Conservation (phyloP, 2,888 invertebrate species). For the Chloroclysta siterata region DNA sequence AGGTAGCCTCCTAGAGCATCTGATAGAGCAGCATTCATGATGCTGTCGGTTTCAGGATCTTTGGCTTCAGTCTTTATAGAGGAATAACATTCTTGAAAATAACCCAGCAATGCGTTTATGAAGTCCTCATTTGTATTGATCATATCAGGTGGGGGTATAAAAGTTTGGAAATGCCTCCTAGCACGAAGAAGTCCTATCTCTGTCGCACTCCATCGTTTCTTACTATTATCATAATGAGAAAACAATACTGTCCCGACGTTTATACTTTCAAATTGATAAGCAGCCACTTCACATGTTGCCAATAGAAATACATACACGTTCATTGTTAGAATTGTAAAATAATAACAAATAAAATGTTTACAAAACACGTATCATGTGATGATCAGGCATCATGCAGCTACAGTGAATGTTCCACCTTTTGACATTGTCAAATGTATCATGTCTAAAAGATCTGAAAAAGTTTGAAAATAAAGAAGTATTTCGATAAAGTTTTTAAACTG, state of each 20-base stretch:
- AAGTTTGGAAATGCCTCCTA: slow-evolving; percentile 60
- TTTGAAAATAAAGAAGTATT: neutral
- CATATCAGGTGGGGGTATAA: slow-evolving; percentile 59
- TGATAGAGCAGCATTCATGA: slow-evolving; percentile 71
- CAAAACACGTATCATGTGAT: slow-evolving; percentile 42
- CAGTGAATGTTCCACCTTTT: slow-evolving; percentile 19
- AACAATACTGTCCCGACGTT: slow-evolving; percentile 75
- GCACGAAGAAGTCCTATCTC: slow-evolving; percentile 61
- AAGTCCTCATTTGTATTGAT: slow-evolving; percentile 56
- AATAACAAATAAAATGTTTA: slow-evolving; percentile 63
- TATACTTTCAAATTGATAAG: slow-evolving; percentile 32
- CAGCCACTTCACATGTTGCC: slow-evolving; percentile 35
- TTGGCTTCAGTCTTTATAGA: slow-evolving; percentile 55
- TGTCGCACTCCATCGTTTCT: slow-evolving; percentile 54
- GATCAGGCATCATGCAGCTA: slow-evolving; percentile 4
- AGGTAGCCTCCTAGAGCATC: slow-evolving; percentile 86
- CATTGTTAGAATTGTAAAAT: slow-evolving; percentile 47
- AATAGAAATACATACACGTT: slow-evolving; percentile 47
- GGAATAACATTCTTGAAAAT: slow-evolving; percentile 57
- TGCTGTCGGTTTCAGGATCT: slow-evolving; percentile 47
- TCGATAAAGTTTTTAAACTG: neutral
- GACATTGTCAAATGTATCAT: slow-evolving; percentile 2
- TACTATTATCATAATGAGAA: slow-evolving; percentile 50
- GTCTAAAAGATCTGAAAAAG: neutral
- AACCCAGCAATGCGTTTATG: slow-evolving; percentile 54